Evolutionary conservation across 1,140 invertebrate species (phyloP), one percentile per base, ranked within the genome.

Genomic region (Colletes gigas): DNA sequence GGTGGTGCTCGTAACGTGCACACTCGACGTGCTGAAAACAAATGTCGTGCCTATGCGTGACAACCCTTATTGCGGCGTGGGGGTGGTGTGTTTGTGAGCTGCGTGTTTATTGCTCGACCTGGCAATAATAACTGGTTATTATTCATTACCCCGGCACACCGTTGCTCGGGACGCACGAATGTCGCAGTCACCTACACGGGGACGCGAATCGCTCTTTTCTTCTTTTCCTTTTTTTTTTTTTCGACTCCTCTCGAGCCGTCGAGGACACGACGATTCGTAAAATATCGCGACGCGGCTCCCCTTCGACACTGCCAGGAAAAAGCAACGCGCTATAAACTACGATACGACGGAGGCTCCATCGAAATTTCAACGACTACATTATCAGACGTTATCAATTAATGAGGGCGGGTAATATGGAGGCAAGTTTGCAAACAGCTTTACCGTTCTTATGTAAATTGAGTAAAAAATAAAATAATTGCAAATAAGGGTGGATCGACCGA

Each of bases 41-140:
- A 90, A 89, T 86, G 88, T 86, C 84, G 83, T 79, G 71, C 78
- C 83, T 83, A 86, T 88, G 87, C 83, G 81, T 86, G 86, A 86
- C 86, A 85, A 83, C 72, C 81, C 85, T 86, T 87, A 86, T 80
- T 86, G 81, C 85, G 62, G 47, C 68, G 70, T 10, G 68, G 30
- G 39, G 63, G 17, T 39, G 62, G 78, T 79, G 82, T 71, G 82
- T 81, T 85, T 66, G 83, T 52, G 72, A 84, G 85, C 79, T 81
- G 68, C 83, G 81, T 90, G 87, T 91, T 90, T 90, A 89, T 90
- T 91, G 86, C 90, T 87, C 88, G 89, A 88, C 85, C 87, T 90
- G 87, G 84, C 66, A 92, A 91, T 90, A 91, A 92, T 90, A 91
- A 91, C 86, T 82, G 87, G 87, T 90, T 88, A 90, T 91, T 91